These are phyloP conservation scores for Galleria mellonella DNA, from an alignment of 1,140 invertebrate genomes.

Conservation along the genomic window DNA sequence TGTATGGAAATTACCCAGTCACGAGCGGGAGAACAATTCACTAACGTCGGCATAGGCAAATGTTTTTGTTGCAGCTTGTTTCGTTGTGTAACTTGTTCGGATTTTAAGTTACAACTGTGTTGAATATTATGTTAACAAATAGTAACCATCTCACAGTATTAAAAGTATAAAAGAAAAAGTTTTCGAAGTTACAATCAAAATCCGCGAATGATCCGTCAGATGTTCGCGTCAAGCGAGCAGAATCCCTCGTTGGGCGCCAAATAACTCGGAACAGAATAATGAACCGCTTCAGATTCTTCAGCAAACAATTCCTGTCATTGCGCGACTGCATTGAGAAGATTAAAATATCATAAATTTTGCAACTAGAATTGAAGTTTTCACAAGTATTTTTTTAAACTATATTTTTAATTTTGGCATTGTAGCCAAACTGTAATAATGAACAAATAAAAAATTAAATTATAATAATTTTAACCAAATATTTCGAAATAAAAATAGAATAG, in stretches of 20 bases:
- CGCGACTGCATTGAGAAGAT: constrained; percentile 25
- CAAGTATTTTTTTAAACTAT: no score
- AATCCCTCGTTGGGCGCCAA: constrained; percentile 33
- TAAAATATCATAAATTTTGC: constrained; percentile 27
- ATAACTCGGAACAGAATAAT: constrained; percentile 39
- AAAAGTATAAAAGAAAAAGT: constrained; percentile 13
- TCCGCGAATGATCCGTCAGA: constrained; percentile 28
- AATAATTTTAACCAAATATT: neutral
- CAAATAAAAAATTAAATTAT: no score
- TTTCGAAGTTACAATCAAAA: constrained; percentile 11
- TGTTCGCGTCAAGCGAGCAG: constrained; percentile 15
- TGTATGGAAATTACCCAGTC: constrained; percentile 74
- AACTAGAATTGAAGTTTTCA: neutral
- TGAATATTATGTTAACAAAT: constrained; percentile 3
- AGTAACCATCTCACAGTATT: neutral
- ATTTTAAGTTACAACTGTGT: constrained; percentile 42
- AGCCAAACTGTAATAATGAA: no score
- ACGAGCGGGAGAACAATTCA: constrained; percentile 72
- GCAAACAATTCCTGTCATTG: constrained; percentile 33
- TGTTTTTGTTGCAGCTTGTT: constrained; percentile 72
- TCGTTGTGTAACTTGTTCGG: constrained; percentile 41
- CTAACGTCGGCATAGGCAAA: constrained; percentile 70
- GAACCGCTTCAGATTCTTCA: constrained; percentile 34
- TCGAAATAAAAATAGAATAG: neutral
- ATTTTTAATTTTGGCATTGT: no score